A percentile compares a stretch with the other conserved stretches of the same genome.
These are phyloP conservation scores for Chelon labrosus DNA, from an alignment of 2,797 vertebrate genomes.

Conservation along the genomic window DNA sequence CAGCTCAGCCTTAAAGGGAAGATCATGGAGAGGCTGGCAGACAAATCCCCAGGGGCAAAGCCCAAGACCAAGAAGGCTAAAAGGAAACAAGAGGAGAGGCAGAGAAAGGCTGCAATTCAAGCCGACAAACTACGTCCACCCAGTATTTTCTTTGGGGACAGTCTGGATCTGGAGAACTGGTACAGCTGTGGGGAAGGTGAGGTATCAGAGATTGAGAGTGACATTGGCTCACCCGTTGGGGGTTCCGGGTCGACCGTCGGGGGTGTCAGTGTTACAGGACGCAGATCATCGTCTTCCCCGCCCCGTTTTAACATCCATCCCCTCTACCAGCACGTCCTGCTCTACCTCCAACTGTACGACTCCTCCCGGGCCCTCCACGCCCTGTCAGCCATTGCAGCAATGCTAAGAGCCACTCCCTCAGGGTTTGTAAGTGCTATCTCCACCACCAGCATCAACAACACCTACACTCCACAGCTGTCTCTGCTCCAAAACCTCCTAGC, in stretches of 20 bases:
- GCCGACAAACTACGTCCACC: conserved; percentile 90
- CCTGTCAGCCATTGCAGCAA: conserved; percentile 94
- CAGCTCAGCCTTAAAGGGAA: conserved; percentile 97
- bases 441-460: conserved; percentile 98
- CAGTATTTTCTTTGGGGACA: conserved; percentile 97
- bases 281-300: conserved; percentile 62
- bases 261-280: conserved; percentile 46
- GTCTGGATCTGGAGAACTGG: conserved; percentile 98
- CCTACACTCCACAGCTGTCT: conserved; percentile 96
- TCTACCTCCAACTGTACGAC: conserved; percentile 97
- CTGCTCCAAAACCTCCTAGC: conserved; percentile 97
- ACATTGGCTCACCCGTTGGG: conserved; percentile 92
- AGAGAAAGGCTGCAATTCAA: conserved; percentile 88
- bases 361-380: conserved; percentile 96
- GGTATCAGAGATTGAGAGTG: conserved; percentile 98
- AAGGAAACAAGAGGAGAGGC: conserved; percentile 89
- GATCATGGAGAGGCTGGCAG: conserved; percentile 89
- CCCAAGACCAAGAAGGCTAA: conserved; percentile 94
- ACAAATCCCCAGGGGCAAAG: conserved; percentile 96
- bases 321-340: conserved; percentile 95
- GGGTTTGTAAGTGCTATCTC: conserved; percentile 97
- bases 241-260: conserved; percentile 48
- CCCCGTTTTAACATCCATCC: conserved; percentile 96
- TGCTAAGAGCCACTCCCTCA: conserved; percentile 93
- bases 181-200: conserved; percentile 99